Conservation (phyloP, 2,888 invertebrate genomes). For the Spilosoma lubricipeda region DNA sequence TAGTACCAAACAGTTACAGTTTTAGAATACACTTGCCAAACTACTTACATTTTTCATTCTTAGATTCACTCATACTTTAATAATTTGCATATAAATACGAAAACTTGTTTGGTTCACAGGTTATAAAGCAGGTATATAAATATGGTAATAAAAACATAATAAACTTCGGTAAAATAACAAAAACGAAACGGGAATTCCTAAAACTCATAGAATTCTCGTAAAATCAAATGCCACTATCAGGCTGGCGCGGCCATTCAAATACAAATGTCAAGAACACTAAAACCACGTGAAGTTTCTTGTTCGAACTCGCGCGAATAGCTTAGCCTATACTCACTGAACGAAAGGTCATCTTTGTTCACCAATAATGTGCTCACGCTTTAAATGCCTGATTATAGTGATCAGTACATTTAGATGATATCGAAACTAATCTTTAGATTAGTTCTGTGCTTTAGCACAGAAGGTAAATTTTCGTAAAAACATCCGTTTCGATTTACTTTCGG, state of each 20-base stretch:
- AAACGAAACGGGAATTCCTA: slow-evolving; percentile 7
- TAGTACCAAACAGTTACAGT: too few relatives aligned
- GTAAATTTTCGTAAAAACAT: too few relatives aligned
- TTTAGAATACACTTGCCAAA: neutral
- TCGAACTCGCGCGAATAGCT: slow-evolving; percentile 37
- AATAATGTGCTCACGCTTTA: slow-evolving; percentile 24
- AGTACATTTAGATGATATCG: slow-evolving; percentile 27
- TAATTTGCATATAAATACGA: slow-evolving; percentile 2
- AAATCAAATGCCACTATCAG: slow-evolving; percentile 22
- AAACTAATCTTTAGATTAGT: slow-evolving; percentile 7
- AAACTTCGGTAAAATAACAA: neutral
- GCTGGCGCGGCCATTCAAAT: slow-evolving; percentile 25
- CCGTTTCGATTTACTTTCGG: too few relatives aligned
- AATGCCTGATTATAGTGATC: slow-evolving; percentile 23
- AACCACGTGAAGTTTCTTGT: slow-evolving; percentile 37
- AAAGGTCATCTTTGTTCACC: slow-evolving; percentile 59
- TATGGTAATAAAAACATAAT: neutral
- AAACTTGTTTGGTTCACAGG: neutral
- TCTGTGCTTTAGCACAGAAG: slow-evolving; percentile 2
- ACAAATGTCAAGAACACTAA: slow-evolving; percentile 58
- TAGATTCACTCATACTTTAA: neutral
- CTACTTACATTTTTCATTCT: neutral
- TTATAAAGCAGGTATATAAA: neutral
- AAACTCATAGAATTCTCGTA: slow-evolving; percentile 23
- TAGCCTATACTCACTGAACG: slow-evolving; percentile 24